Base-by-base conservation (phyloP, 2,113 vertebrate species). In the Leptocoma aspasia region DNA sequence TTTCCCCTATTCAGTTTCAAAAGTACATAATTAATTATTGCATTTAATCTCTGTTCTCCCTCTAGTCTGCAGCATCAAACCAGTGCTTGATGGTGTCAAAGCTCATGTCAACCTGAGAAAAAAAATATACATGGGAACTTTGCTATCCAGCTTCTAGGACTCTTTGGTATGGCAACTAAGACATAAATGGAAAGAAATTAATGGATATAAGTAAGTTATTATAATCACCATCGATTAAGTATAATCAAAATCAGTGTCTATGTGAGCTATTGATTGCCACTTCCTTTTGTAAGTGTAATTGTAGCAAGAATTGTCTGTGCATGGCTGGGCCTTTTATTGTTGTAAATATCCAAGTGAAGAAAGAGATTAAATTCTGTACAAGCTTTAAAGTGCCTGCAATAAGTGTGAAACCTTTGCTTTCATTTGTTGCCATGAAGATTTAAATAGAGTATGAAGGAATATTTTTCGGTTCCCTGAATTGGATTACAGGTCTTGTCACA, bases 161-260 rank as follows among this genome's bases (percentile, higher is more conserved):
- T 86, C 68, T 88, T 85, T 75, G 35, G 73, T 91, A 64, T 71
- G 82, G 72, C 61, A 97, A 97, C 97, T 97, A 97, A 93, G 91
- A 95, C 85, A 57, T 93, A 98, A 98, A 97, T 98, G 89, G 91
- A 94, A 97, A 94, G 54, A 97, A 97, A 97, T 98, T 98, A 98
- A 98, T 98, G 97, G 91, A 96, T 97, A 96, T 97, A 97, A 94
- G 89, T 86, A 94, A 97, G 89, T 97, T 92, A 96, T 98, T 97
- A 97, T 92, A 86, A 95, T 93, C 95, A 68, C 65, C 91, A 97
- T 97, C 86, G 97, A 97, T 97, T 97, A 97, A 91, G 66, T 94
- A 72, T 90, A 94, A 96, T 95, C 88, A 95, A 90, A 95, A 97
- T 72, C 85, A 71, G 81, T 68, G 89, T 79, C 68, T 96, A 97